These are phyloP conservation scores for Rhinichthys osculus DNA, from an alignment of 2,797 vertebrate genomes.

Conservation along the genomic window DNA sequence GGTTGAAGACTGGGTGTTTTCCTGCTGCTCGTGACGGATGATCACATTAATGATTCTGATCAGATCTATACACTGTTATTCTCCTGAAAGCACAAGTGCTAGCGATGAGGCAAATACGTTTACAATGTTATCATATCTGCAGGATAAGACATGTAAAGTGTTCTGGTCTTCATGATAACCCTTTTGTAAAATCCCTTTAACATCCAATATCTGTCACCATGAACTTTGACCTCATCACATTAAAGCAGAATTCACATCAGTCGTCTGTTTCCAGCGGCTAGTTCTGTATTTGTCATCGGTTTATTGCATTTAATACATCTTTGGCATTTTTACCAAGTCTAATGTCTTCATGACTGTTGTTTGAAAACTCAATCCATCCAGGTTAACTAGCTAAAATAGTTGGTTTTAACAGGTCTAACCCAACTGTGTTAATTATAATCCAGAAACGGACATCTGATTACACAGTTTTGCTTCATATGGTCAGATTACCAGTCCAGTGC, in stretches of 20 bases:
- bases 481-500: too few relatives aligned
- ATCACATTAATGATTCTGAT: background rate
- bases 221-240: background rate
- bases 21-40: background rate
- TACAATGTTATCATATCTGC: background rate
- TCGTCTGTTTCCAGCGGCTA: too few relatives aligned
- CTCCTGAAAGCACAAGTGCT: background rate
- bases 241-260: background rate
- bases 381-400: background rate
- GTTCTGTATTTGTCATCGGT: too few relatives aligned
- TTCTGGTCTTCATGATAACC: background rate
- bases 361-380: too few relatives aligned
- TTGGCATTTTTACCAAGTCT: too few relatives aligned
- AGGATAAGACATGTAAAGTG: background rate
- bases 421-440: too few relatives aligned
- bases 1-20: background rate
- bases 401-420: background rate
- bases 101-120: background rate
- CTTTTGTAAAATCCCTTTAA: background rate
- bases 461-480: too few relatives aligned
- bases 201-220: background rate
- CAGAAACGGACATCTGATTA: too few relatives aligned
- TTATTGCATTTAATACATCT: too few relatives aligned
- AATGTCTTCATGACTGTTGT: too few relatives aligned
- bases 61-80: background rate